Percentiles rank a stretch among this genome's conserved stretches.
Conservation (phyloP, 2,113 vertebrate genomes). For the Dasyurus viverrinus region DNA sequence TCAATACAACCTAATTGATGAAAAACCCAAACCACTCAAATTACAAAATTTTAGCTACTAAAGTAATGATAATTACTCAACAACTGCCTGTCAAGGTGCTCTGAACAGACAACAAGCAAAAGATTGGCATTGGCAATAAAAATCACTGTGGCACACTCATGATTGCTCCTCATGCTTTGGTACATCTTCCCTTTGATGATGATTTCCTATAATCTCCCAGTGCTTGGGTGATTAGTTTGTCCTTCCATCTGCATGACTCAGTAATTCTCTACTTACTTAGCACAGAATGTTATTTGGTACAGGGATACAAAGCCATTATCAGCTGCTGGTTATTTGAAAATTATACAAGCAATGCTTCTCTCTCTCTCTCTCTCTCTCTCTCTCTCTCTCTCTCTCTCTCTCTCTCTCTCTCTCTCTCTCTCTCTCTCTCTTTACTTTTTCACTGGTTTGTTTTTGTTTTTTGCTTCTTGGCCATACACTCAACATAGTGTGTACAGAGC, state of each 20-base stretch:
- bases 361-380: no score
- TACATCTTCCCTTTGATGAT: background rate
- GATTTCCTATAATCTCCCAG: background rate
- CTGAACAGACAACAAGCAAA: background rate
- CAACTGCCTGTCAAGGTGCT: background rate
- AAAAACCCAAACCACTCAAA: constrained; percentile 22
- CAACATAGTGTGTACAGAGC: constrained; percentile 30
- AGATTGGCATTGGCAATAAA: background rate
- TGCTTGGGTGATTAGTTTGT: background rate
- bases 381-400: no score
- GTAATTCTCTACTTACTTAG: background rate
- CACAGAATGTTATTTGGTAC: background rate
- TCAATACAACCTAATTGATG: constrained; percentile 33
- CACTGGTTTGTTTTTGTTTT: constrained; percentile 9
- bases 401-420: no score
- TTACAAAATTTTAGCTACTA: constrained; percentile 15
- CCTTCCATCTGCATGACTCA: background rate
- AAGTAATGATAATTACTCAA: constrained; percentile 8
- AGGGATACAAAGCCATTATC: background rate
- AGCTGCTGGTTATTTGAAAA: background rate
- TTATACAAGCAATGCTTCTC: constrained; percentile 11
- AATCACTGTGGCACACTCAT: background rate
- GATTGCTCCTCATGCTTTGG: background rate
- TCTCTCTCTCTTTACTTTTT: no score
- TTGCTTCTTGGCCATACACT: background rate